phyloP scores from a whole-genome alignment of 2,797 vertebrate genomes.

The Anableps anableps region DNA sequence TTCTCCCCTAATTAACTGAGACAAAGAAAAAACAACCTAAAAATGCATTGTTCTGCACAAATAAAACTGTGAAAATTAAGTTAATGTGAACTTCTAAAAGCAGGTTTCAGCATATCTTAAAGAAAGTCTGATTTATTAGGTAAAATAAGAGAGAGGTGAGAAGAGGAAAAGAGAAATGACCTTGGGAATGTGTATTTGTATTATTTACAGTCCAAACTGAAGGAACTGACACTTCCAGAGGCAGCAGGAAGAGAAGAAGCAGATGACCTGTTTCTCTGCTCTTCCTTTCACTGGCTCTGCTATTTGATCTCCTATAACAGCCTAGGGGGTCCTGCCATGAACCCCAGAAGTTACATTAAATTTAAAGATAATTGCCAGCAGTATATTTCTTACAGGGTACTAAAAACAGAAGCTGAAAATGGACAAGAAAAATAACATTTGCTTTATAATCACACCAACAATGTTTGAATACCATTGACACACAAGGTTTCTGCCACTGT shows the following conservation, averaged over 20 bases:
- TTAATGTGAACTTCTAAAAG: conserved; percentile 46
- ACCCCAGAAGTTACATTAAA: not conserved
- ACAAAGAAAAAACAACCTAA: conserved; percentile 9
- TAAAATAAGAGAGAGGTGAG: conserved; percentile 18
- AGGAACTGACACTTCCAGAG: conserved; percentile 72
- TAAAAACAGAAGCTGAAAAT: not conserved
- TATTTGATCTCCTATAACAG: conserved; percentile 16
- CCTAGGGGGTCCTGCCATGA: not conserved
- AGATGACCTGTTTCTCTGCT: conserved; percentile 39
- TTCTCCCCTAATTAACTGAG: conserved; percentile 2
- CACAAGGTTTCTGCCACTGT: not conserved
- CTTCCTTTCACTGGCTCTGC: conserved; percentile 18
- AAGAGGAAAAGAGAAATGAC: conserved; percentile 37
- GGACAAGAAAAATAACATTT: not conserved
- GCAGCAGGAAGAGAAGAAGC: conserved; percentile 46
- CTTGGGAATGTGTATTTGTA: conserved; percentile 58
- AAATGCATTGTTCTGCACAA: conserved; percentile 26
- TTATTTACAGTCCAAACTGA: conserved; percentile 75
- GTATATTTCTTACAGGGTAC: not conserved
- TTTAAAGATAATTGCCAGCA: not conserved
- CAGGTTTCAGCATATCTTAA: conserved; percentile 39
- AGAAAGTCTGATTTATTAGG: conserved; percentile 43
- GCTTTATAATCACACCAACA: not conserved
- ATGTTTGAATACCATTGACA: not conserved
- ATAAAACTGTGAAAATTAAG: conserved; percentile 49